Percentiles rank a stretch among this genome's conserved stretches.
Conservation (phyloP, 2,113 vertebrate species). For the Urocitellus parryii region DNA sequence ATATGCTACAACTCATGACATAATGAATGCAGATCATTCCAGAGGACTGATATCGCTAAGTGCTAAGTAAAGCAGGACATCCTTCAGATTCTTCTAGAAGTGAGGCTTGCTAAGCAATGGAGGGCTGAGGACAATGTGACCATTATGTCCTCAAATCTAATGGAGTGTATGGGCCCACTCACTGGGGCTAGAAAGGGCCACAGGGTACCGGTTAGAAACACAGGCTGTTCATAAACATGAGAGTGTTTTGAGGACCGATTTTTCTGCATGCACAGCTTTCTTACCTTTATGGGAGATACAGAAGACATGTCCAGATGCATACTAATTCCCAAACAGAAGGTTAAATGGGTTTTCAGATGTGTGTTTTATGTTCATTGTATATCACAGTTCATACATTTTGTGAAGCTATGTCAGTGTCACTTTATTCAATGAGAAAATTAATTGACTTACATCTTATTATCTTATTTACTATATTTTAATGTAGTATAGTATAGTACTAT, state of each 20-base stretch:
- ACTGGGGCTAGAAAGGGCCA: background rate
- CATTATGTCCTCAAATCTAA: too few species aligned
- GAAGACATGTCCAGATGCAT: background rate
- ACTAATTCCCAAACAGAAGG: background rate
- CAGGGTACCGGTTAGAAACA: background rate
- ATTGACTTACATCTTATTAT: background rate
- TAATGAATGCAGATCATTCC: background rate
- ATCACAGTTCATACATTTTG: background rate
- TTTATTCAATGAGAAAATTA: constrained; percentile 37
- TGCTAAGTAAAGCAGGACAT: background rate
- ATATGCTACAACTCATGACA: background rate
- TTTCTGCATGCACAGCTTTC: background rate
- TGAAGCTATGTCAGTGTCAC: background rate
- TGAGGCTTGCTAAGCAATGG: background rate
- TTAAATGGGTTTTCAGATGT: background rate
- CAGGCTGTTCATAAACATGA: background rate
- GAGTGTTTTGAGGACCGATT: background rate
- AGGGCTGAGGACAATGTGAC: too few species aligned
- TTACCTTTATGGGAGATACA: background rate
- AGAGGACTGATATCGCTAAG: background rate
- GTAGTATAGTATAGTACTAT: too few species aligned
- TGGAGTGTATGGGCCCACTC: background rate
- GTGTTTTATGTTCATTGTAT: background rate
- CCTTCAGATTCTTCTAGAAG: background rate
- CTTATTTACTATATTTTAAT: background rate